Evolutionary conservation across 2,888 invertebrate species (phyloP).

Genomic region (Melieria omissa): DNA sequence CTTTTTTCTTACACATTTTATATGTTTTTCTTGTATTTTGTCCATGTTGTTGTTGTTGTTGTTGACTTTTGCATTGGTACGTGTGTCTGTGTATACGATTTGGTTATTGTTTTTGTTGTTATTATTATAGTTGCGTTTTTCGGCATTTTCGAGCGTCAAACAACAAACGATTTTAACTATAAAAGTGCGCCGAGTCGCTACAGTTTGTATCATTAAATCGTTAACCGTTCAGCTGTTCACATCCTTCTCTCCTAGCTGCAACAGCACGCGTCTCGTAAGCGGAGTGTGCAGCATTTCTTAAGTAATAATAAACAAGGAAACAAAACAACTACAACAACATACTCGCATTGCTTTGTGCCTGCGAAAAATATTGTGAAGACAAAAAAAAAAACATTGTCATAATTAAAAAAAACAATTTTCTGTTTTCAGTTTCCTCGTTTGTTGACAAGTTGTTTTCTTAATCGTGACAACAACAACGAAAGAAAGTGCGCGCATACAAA

Average conservation of each 20-base stretch:
- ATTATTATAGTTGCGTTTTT: constrained; percentile 12
- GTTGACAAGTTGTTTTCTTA: constrained; percentile 19
- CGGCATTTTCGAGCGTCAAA: constrained; percentile 20
- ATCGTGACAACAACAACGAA: constrained; percentile 21
- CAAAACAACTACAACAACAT: constrained; percentile 20
- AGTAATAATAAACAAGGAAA: constrained; percentile 39
- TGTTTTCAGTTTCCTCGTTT: constrained; percentile 35
- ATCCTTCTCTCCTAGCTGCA: constrained; percentile 46
- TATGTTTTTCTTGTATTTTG: not conserved
- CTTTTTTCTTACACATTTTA: no score
- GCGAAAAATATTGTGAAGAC: not conserved
- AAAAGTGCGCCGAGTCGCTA: constrained; percentile 62
- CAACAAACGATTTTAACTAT: constrained; percentile 56
- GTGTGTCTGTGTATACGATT: not conserved
- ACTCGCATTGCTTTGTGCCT: no score
- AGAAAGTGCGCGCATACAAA: constrained; percentile 24
- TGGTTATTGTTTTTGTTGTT: not conserved
- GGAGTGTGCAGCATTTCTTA: constrained; percentile 45
- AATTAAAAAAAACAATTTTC: constrained; percentile 27
- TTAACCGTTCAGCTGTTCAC: constrained; percentile 63
- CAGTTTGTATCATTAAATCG: constrained; percentile 66
- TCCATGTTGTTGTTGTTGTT: constrained; percentile 4
- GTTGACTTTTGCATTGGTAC: not conserved
- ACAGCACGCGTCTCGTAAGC: constrained; percentile 46
- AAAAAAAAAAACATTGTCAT: constrained; percentile 14